phyloP scores from a whole-genome alignment of 2,888 invertebrate genomes.

The Bellardia bayeri region DNA sequence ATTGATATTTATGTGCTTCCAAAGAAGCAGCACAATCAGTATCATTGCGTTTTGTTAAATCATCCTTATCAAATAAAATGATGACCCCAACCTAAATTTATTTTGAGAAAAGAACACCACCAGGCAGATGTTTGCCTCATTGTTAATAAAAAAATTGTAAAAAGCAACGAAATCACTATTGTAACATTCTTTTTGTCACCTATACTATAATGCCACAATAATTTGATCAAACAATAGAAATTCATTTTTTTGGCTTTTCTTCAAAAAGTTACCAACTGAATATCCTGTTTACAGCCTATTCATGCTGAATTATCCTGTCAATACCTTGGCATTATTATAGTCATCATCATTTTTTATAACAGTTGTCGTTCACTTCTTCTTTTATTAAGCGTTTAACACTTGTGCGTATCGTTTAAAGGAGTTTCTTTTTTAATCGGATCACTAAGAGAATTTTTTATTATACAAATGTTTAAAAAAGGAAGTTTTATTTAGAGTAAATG shows the following conservation, averaged over 20 bases:
- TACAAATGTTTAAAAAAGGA: constrained; percentile 14
- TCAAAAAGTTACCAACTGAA: constrained; percentile 23
- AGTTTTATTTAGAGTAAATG: constrained; percentile 39
- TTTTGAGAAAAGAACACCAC: neutral
- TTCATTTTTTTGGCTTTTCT: constrained; percentile 62
- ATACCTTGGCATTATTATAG: constrained; percentile 78
- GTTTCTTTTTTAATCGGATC: neutral
- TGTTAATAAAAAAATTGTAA: neutral
- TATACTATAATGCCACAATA: constrained; percentile 25
- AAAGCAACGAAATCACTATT: neutral
- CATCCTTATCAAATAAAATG: constrained; percentile 12
- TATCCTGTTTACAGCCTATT: constrained; percentile 78
- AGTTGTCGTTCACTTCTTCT: constrained; percentile 6
- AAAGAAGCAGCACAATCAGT: neutral
- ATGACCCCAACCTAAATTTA: constrained; percentile 19
- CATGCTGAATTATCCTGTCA: constrained; percentile 83
- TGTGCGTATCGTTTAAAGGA: constrained; percentile 42
- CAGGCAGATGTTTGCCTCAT: constrained; percentile 59
- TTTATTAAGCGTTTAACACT: constrained; percentile 41
- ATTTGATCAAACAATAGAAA: constrained; percentile 48
- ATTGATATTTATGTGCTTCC: constrained; percentile 9
- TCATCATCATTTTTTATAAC: constrained; percentile 72
- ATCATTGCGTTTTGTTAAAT: constrained; percentile 24
- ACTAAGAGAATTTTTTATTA: constrained; percentile 2
- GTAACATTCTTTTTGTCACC: constrained; percentile 35